Evolutionary conservation across 2,113 vertebrate species (phyloP).

Genomic region (Macrotis lagotis): DNA sequence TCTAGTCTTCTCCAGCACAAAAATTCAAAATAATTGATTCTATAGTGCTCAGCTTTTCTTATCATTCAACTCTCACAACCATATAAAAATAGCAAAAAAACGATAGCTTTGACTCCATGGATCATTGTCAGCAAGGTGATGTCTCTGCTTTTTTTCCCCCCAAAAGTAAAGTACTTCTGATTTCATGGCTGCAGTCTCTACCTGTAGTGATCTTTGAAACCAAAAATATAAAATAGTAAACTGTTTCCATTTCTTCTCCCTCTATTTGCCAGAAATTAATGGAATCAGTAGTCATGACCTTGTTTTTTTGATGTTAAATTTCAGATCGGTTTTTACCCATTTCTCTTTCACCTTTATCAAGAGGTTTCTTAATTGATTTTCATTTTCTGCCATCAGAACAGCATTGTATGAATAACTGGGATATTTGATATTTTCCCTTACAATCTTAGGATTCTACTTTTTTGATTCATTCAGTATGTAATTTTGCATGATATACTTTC

Average conservation of each 20-base stretch:
- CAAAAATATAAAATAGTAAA: not conserved
- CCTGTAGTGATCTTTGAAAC: not conserved
- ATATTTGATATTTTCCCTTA: no score
- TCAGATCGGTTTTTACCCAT: not conserved
- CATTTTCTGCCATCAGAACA: not conserved
- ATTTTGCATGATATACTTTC: not conserved
- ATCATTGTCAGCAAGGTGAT: not conserved
- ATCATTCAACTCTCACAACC: not conserved
- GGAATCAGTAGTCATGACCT: not conserved
- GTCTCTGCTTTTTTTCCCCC: not conserved
- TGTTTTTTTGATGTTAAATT: not conserved
- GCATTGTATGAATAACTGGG: no score
- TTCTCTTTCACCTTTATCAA: not conserved
- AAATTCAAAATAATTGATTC: not conserved
- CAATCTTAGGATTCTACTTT: no score
- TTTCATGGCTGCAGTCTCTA: not conserved
- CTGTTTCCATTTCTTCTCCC: not conserved
- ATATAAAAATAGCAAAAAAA: not conserved
- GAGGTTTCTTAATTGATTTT: not conserved
- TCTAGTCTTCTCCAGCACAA: not conserved
- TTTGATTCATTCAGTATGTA: not conserved
- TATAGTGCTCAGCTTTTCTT: not conserved
- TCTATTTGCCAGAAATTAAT: not conserved
- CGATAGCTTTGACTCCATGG: not conserved
- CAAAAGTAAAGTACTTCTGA: not conserved